Conservation (phyloP, 2,797 vertebrate genomes). For the Pipistrellus kuhlii region DNA sequence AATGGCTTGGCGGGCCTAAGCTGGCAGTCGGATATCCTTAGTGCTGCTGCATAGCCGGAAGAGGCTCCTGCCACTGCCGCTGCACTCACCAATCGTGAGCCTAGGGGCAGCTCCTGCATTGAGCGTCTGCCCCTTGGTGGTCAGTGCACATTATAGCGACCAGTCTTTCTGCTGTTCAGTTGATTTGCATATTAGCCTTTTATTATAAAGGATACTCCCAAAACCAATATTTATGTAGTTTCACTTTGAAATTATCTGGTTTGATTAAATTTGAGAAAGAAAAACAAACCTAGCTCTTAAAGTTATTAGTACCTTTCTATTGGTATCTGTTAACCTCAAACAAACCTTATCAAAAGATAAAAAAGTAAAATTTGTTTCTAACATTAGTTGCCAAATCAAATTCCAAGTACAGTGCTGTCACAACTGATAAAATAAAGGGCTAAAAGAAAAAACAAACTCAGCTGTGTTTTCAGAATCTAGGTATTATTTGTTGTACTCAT, state of each 20-base stretch:
- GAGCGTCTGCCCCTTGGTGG: too few species aligned
- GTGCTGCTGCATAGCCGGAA: too few species aligned
- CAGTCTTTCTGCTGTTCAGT: too few species aligned
- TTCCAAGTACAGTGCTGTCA: constrained; percentile 46
- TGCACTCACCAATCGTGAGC: too few species aligned
- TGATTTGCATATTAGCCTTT: too few species aligned
- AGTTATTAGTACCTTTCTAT: neutral
- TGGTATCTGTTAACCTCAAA: constrained; percentile 42
- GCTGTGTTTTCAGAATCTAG: constrained; percentile 9
- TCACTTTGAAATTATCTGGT: constrained; percentile 36
- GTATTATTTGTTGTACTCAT: constrained; percentile 41
- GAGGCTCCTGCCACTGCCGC: too few species aligned
- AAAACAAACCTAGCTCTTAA: constrained; percentile 35
- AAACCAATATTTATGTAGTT: neutral
- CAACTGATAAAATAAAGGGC: neutral
- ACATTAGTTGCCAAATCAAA: constrained; percentile 64
- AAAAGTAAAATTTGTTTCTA: constrained; percentile 38
- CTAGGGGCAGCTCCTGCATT: too few species aligned
- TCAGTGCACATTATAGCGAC: too few species aligned
- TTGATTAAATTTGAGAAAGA: constrained; percentile 43
- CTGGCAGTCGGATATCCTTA: too few species aligned
- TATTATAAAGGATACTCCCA: neutral
- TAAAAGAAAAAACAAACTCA: neutral
- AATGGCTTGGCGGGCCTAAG: too few species aligned
- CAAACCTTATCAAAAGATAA: neutral